A percentile compares a stretch with the other conserved stretches of the same genome.
Evolutionary conservation across 2,888 invertebrate genomes (phyloP).

Genomic region (Dioctria linearis): DNA sequence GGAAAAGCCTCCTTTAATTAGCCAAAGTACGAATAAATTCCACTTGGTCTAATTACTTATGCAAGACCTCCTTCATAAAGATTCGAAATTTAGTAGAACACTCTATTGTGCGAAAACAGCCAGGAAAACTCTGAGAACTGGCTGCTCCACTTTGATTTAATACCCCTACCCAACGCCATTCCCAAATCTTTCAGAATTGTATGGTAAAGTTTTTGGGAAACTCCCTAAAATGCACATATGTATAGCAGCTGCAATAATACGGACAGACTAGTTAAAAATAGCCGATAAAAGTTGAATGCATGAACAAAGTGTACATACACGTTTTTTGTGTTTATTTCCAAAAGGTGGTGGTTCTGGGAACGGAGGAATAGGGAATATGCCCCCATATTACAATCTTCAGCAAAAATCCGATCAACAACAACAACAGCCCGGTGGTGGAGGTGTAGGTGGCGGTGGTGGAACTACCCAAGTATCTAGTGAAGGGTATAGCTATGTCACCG

Average conservation of each 20-base stretch:
- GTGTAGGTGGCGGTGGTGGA: slow-evolving; percentile 68
- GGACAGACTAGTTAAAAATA: slow-evolving; percentile 13
- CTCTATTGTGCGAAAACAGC: slow-evolving; percentile 5
- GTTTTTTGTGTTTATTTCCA: slow-evolving; percentile 1
- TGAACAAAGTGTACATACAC: slow-evolving; percentile 14
- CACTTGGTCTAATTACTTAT: slow-evolving; percentile 16
- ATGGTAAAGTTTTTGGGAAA: too few relatives aligned
- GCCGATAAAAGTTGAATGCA: background rate
- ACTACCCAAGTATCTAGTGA: slow-evolving; percentile 66
- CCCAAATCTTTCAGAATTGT: background rate
- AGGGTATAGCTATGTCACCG: slow-evolving; percentile 70
- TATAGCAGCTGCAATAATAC: slow-evolving; percentile 5
- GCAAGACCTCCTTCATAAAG: slow-evolving; percentile 12
- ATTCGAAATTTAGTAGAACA: slow-evolving; percentile 11
- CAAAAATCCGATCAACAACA: slow-evolving; percentile 59
- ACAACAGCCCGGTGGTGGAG: slow-evolving; percentile 66
- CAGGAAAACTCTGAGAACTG: too few relatives aligned
- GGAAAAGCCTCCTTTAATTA: slow-evolving; percentile 5
- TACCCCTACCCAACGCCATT: background rate
- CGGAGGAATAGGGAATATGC: slow-evolving; percentile 67
- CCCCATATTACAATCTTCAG: slow-evolving; percentile 69
- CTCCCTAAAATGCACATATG: background rate
- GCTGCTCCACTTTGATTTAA: slow-evolving; percentile 31
- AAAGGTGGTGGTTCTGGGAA: slow-evolving; percentile 62
- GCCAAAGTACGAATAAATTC: slow-evolving; percentile 21